These are phyloP conservation scores for Bubo scandiacus DNA, from an alignment of 2,113 vertebrate genomes.

Conservation along the genomic window DNA sequence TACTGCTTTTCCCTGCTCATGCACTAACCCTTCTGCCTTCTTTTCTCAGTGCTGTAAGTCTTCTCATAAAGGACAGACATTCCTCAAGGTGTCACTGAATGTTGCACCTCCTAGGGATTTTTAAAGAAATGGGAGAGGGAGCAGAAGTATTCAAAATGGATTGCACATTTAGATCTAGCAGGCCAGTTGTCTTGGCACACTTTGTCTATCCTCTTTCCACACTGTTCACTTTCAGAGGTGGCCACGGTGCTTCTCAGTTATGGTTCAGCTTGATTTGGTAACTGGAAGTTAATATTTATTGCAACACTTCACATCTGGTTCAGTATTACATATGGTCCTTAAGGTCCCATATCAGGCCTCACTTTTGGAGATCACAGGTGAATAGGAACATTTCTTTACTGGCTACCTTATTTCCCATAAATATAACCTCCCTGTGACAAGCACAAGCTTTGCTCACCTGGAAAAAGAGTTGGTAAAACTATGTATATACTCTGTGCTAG, in stretches of 20 bases:
- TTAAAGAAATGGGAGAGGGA: neutral
- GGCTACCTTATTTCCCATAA: too few species aligned
- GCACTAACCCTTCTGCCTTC: neutral
- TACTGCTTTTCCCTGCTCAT: neutral
- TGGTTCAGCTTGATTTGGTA: neutral
- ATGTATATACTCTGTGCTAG: too few species aligned
- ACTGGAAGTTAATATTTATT: neutral
- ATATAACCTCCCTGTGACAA: too few species aligned
- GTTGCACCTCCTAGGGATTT: neutral
- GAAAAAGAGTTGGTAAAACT: too few species aligned
- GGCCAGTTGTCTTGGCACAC: neutral
- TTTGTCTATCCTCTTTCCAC: neutral
- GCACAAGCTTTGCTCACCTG: too few species aligned
- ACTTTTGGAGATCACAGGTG: too few species aligned
- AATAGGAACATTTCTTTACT: too few species aligned
- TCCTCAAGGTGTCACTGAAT: constrained; percentile 23
- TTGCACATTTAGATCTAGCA: fast-evolving
- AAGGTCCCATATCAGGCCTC: neutral
- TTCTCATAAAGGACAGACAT: neutral
- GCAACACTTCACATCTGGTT: neutral
- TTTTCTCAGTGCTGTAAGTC: neutral
- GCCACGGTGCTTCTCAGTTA: neutral
- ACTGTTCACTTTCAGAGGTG: neutral
- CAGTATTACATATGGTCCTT: neutral
- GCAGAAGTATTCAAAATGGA: neutral